A percentile compares a stretch with the other conserved stretches of the same genome.
Conservation (phyloP, 2,888 invertebrate genomes). For the Platerodrilus igneus region DNA sequence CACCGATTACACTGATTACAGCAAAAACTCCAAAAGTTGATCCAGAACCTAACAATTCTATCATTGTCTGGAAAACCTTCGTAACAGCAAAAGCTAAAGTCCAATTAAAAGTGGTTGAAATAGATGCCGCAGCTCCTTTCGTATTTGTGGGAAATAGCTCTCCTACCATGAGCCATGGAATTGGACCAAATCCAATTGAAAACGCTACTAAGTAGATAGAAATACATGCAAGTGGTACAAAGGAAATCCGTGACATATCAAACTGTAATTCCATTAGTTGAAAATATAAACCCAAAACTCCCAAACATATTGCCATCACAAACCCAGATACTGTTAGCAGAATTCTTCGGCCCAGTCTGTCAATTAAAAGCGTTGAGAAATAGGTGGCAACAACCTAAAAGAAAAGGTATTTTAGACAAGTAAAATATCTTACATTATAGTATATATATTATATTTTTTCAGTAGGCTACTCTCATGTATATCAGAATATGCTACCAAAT, state of each 20-base stretch:
- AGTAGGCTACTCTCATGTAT: too few species aligned
- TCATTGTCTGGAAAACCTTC: slow-evolving; percentile 59
- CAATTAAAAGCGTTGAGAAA: slow-evolving; percentile 56
- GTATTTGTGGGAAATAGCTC: slow-evolving; percentile 63
- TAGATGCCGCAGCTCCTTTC: slow-evolving; percentile 60
- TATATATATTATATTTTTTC: too few species aligned
- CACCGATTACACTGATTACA: slow-evolving; percentile 54
- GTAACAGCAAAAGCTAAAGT: slow-evolving; percentile 61
- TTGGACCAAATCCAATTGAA: slow-evolving; percentile 64
- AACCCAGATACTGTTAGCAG: slow-evolving; percentile 59
- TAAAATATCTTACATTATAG: not conserved
- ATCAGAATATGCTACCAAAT: too few species aligned
- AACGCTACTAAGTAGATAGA: slow-evolving; percentile 46
- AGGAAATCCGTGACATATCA: slow-evolving; percentile 31
- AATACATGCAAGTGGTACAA: slow-evolving; percentile 32
- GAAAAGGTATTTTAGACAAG: slow-evolving; percentile 3
- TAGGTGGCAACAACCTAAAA: slow-evolving; percentile 54
- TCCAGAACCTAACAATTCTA: slow-evolving; percentile 52
- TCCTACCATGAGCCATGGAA: slow-evolving; percentile 67
- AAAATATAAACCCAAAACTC: slow-evolving; percentile 44
- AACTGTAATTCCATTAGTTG: slow-evolving; percentile 33
- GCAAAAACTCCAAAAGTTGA: slow-evolving; percentile 66
- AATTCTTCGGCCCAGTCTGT: slow-evolving; percentile 57
- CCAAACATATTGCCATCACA: slow-evolving; percentile 54
- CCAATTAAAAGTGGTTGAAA: slow-evolving; percentile 68